Evolutionary conservation across 2,113 vertebrate species (phyloP), one percentile per base, ranked within the genome.

Genomic region (Electrona antarctica): DNA sequence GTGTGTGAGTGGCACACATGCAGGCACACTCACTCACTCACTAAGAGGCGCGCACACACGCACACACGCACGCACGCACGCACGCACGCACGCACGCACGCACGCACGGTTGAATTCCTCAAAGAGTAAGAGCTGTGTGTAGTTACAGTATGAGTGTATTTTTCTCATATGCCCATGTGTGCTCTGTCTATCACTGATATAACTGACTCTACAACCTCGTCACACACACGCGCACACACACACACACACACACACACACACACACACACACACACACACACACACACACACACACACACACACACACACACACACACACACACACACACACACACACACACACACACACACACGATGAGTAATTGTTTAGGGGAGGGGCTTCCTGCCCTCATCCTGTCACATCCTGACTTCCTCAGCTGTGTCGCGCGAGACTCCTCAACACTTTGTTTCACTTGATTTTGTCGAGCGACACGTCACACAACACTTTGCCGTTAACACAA

Each of bases 321-420:
- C 56, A 69, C 54, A 59, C 12, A 13, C 46, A 60, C 57, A 33
- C 69, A 56, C 60, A 71, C 13, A 59, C 48, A 50, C 11, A 51
- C 56, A 48, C 15, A 14, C 50, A 67, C 46, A 59, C 56, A 59
- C 10, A 56, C 51, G 67, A 70, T 85, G 85, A 87, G 79, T 88
- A 82, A 82, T 73, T 76, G 67, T 67, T 69, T 83, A 63, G 64
- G 54, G 80, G 81, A 61, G 80, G 80, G 64, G 76, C 81, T 70
- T 74, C 64, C 76, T 73, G 77, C 77, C 88, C 82, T 88, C 88
- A 85, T 89, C 85, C 88, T 87, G 89, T 87, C 87, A 83, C 86
- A 85, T 88, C 83, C 76, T 78, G 69, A 84, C 71, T 81, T 88
- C 80, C 82, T 87, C 81, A 12, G 55, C 67, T 33, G 48, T 55